Evolutionary conservation across 2,797 vertebrate species (phyloP), one percentile per base, ranked within the genome.

Genomic region (Microhierax caerulescens): DNA sequence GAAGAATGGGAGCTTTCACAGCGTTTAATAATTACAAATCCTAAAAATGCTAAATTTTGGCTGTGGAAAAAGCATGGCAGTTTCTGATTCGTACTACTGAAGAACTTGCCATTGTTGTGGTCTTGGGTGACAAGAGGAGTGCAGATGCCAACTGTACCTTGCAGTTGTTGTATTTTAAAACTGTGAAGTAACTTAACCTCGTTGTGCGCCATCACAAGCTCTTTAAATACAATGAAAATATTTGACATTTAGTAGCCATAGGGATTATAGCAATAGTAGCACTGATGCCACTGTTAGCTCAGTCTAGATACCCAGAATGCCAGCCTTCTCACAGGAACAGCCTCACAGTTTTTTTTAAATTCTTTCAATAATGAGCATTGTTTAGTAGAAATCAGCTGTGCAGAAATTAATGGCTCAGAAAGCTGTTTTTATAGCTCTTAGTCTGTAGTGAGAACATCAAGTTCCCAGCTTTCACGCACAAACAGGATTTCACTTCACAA

Each of bases 311-410:
- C 70, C 95, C 75, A 32, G 73, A 93, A 77, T 91, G 92, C 95
- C 95, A 95, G 95, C 57, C 91, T 92, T 95, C 87, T 81, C 37
- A 7, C 86, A 93, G 94, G 89, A 96, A 80, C 87, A 83, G 88
- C 77, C 85, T 81, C 23, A 23, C 25, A n/a, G 8, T 22, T 91
- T 92, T 92, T 96, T 92, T 70, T 88, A 93, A 84, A 77, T 95
- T 94, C 97, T 94, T 96, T 97, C 96, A 97, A 93, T 98, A 97
- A 97, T 97, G 90, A 92, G 86, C 92, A 97, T 97, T 98, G 97
- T 98, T 97, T 77, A 48, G 93, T 82, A 93, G 92, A 96, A 96
- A 97, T 98, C 96, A 97, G 96, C 97, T 97, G 96, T 97, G 97
- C 86, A 91, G 92, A 97, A 98, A 97, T 97, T 97, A 97, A 97